Evolutionary conservation across 2,113 vertebrate species (phyloP).

Genomic region (Micronycteris hirsuta): DNA sequence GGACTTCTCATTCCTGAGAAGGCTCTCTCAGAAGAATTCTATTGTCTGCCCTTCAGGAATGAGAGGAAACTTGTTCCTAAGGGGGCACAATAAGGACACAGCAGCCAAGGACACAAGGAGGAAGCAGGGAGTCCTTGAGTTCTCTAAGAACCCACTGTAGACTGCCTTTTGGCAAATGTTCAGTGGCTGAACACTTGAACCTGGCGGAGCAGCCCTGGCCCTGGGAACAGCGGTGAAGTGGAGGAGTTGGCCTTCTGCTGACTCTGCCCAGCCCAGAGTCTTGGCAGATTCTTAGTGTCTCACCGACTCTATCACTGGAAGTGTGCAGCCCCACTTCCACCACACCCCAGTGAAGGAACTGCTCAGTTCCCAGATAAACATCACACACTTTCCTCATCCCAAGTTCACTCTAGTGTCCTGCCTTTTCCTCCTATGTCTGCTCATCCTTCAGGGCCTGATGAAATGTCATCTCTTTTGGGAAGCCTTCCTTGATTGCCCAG

Average conservation of each 20-base stretch:
- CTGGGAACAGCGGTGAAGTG: background rate
- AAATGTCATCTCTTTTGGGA: background rate
- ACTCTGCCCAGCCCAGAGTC: background rate
- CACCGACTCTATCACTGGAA: accelerated
- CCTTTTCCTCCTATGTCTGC: background rate
- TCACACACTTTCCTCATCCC: too few species aligned
- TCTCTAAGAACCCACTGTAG: slow-evolving; percentile 21
- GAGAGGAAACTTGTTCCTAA: slow-evolving; percentile 53
- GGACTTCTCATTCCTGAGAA: slow-evolving; percentile 12
- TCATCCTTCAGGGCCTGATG: background rate
- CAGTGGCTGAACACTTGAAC: background rate
- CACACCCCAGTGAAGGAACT: accelerated
- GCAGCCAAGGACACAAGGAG: slow-evolving; percentile 47
- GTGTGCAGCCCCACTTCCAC: background rate
- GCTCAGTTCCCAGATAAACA: background rate
- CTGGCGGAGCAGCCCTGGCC: background rate
- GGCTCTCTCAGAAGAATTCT: slow-evolving; percentile 45
- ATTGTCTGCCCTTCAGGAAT: slow-evolving; percentile 58
- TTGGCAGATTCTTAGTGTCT: background rate
- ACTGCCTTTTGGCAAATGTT: background rate
- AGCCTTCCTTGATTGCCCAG: background rate
- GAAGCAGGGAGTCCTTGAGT: slow-evolving; percentile 31
- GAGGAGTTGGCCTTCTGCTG: background rate
- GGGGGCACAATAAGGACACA: slow-evolving; percentile 34
- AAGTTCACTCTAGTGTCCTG: background rate